Conservation (phyloP, 2,113 vertebrate species). For the Thunnus maccoyii region DNA sequence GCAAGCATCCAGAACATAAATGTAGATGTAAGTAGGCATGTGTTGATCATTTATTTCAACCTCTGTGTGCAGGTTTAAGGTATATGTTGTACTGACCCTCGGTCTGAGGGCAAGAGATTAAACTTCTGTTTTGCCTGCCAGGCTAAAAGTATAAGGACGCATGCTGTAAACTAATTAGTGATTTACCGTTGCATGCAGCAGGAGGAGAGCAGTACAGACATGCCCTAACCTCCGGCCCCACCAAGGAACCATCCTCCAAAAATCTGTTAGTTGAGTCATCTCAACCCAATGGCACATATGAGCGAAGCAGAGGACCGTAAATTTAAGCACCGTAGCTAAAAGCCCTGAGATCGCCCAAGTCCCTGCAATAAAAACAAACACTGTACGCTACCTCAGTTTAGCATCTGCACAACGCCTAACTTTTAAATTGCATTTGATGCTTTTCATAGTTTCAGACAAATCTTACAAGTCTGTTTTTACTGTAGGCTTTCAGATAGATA, state of each 20-base stretch:
- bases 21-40: neutral
- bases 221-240: neutral
- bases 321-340: neutral
- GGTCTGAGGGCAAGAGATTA: slow-evolving; percentile 8
- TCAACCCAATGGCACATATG: neutral
- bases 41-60: neutral
- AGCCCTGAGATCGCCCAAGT: neutral
- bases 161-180: slow-evolving; percentile 7
- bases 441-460: neutral
- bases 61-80: neutral
- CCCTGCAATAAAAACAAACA: slow-evolving; percentile 16
- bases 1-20: neutral
- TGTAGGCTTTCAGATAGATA: neutral
- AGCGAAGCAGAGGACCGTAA: neutral
- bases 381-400: too few relatives aligned
- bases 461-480: neutral
- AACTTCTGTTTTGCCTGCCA: slow-evolving; percentile 26
- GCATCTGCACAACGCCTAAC: neutral
- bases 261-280: neutral
- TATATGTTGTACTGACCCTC: neutral
- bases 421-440: neutral
- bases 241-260: neutral
- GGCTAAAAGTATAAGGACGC: slow-evolving; percentile 10
- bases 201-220: neutral
- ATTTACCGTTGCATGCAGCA: slow-evolving; percentile 23